Evolutionary conservation across 2,888 invertebrate genomes (phyloP).

Genomic region (Drosophila ezoana): DNA sequence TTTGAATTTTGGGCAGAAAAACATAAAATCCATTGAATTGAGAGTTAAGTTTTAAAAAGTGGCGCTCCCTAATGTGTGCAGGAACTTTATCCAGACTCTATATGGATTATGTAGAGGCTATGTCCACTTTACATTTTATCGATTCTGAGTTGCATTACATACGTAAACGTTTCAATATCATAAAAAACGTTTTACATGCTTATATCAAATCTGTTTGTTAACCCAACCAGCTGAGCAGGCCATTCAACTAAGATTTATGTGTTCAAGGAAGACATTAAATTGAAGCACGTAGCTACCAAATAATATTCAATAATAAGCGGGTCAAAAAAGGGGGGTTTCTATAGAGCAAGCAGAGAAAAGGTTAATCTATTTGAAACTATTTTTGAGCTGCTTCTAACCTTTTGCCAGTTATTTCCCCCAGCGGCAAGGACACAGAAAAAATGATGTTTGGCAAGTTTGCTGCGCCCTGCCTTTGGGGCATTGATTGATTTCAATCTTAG

Average conservation of each 20-base stretch:
- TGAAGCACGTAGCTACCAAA: conserved; percentile 44
- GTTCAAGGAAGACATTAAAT: conserved; percentile 43
- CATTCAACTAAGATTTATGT: conserved; percentile 24
- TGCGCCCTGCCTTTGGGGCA: conserved; percentile 18
- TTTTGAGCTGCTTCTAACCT: conserved; percentile 27
- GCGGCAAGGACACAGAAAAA: conserved; percentile 8
- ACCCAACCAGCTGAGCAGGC: conserved; percentile 1
- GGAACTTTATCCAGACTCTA: background rate
- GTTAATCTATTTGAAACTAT: conserved; percentile 29
- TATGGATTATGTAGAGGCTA: no score
- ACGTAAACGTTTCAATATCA: background rate
- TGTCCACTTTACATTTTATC: no score
- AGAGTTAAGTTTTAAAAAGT: background rate
- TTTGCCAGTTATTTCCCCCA: conserved; percentile 22
- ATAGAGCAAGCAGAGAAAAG: background rate
- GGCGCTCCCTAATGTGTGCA: no score
- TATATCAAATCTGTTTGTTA: background rate
- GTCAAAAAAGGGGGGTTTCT: conserved; percentile 1
- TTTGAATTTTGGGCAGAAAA: no score
- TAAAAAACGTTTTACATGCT: no score
- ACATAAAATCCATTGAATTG: background rate
- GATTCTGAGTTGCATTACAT: background rate
- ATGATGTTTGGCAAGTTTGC: conserved; percentile 18
- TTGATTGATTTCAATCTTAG: conserved; percentile 50
- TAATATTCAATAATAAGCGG: conserved; percentile 65